Percentiles rank a stretch among this genome's conserved stretches.
phyloP scores from a whole-genome alignment of 2,888 invertebrate genomes.

The Penaeus monodon region DNA sequence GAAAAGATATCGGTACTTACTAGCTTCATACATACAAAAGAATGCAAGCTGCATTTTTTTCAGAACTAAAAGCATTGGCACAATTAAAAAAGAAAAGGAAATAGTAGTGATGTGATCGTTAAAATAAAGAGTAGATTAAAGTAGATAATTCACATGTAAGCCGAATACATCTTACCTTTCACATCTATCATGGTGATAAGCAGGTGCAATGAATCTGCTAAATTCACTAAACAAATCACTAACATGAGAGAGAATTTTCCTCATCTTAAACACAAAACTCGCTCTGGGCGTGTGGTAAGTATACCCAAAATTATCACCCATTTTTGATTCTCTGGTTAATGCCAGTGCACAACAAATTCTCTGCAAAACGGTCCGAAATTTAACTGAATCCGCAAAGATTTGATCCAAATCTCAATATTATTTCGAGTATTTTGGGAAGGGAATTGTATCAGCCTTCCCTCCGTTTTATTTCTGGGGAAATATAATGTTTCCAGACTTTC shows the following conservation, averaged over 20 bases:
- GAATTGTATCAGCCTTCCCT: too few relatives aligned
- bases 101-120: too few relatives aligned
- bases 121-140: too few relatives aligned
- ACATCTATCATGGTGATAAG: slow-evolving; percentile 96
- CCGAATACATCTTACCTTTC: slow-evolving; percentile 80
- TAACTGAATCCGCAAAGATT: too few relatives aligned
- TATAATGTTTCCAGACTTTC: too few relatives aligned
- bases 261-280: slow-evolving; percentile 58
- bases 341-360: neutral
- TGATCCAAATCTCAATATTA: neutral
- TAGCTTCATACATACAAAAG: too few relatives aligned
- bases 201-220: slow-evolving; percentile 94
- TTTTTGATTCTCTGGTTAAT: slow-evolving; percentile 10
- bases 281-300: slow-evolving; percentile 60
- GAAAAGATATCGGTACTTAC: too few relatives aligned
- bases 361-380: too few relatives aligned
- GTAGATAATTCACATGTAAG: neutral
- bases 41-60: too few relatives aligned
- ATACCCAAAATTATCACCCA: slow-evolving; percentile 57
- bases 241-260: slow-evolving; percentile 69
- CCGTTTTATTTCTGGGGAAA: too few relatives aligned
- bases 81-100: too few relatives aligned
- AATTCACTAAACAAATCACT: slow-evolving; percentile 96
- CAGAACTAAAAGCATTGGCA: too few relatives aligned
- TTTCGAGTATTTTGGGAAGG: neutral